Base-by-base conservation (phyloP, 2,888 invertebrate genomes). In the Ormyrus thymus region DNA sequence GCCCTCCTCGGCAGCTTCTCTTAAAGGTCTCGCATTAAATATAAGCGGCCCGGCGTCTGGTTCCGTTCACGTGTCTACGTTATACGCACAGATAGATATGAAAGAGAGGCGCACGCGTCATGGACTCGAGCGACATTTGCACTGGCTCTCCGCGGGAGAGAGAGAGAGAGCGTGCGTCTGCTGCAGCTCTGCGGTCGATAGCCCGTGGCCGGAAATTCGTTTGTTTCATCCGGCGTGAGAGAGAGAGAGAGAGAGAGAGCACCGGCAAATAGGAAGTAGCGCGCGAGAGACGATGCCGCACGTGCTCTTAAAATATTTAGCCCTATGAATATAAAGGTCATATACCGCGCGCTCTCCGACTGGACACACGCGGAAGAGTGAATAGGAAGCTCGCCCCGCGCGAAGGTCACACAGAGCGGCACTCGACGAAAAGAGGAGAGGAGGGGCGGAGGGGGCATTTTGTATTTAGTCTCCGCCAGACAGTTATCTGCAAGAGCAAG, bases 191-290 rank as follows among this genome's bases (percentile, higher is more conserved):
- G 62, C 76, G 71, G 71, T 71, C 76, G 71, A 77, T 71, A 61
- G 55, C 48, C 55, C 55, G 62, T 66, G 7, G 65, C 78, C 78
- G 78, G 78, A 78, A 78, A 71, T 78, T 78, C 72, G 53, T 78
- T 72, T 72, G 78, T 78, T 72, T 78, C 66, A 78, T 78, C 78
- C 72, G 55, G n/a, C 50, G 11, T n/a, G 13, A 51, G 53, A 53
- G 0, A 55, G 4, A 13, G 48, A 64, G 48, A n/a, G 46, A 9
- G 0, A 6, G 1, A 46, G 45, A 11, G 61, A 10, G 51, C n/a
- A n/a, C 51, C 43, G 13, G 46, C 29, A 72, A 68, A 61, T 51
- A 55, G 66, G 50, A 68, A 75, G 59, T 58, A 65, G 61, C 61
- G 29, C 29, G 29, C 29, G 29, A 29, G 29, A 29, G 29, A 29